Percentiles rank a stretch among this genome's conserved stretches.
These are phyloP conservation scores for Pediacus dermestoides DNA, from an alignment of 2,888 invertebrate genomes.

Conservation along the genomic window DNA sequence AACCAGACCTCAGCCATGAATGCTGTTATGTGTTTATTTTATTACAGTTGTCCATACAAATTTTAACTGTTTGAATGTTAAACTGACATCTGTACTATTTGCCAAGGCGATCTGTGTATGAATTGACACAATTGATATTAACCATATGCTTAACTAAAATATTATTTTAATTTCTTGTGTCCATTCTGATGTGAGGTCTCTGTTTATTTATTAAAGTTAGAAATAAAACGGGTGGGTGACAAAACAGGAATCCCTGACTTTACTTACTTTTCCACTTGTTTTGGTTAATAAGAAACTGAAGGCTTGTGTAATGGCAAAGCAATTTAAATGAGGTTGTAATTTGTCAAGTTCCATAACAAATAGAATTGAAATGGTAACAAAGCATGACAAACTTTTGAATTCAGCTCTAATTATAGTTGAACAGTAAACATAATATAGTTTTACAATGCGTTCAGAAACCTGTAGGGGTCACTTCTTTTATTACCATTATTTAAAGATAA, in stretches of 20 bases:
- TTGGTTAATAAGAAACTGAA: no score
- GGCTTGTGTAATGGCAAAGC: no score
- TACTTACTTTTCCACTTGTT: no score
- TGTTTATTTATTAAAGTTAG: no score
- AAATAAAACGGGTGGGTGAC: no score
- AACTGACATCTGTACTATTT: background rate
- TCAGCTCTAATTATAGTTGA: constrained; percentile 34
- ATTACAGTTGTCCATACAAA: constrained; percentile 23
- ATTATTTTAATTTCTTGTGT: constrained; percentile 15
- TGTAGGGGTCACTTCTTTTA: constrained; percentile 45
- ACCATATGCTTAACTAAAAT: constrained; percentile 17
- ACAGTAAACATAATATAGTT: constrained; percentile 40
- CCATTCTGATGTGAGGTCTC: constrained; percentile 13
- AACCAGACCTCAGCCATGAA: constrained; percentile 35
- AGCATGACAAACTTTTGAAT: constrained; percentile 34
- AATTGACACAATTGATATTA: constrained; percentile 15
- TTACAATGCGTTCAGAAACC: constrained; percentile 38
- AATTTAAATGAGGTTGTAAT: no score
- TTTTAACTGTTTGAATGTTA: background rate
- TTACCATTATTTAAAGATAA: constrained; percentile 50
- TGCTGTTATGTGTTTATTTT: constrained; percentile 34
- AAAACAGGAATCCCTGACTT: no score
- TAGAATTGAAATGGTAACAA: constrained; percentile 33
- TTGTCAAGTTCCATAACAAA: no score
- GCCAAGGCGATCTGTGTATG: constrained; percentile 1